Percentiles rank a stretch among this genome's conserved stretches.
Evolutionary conservation across 30 jellyfish, hydroid and myxozoan genomes (phyloP).

Genomic region (Aurelia coerulea): DNA sequence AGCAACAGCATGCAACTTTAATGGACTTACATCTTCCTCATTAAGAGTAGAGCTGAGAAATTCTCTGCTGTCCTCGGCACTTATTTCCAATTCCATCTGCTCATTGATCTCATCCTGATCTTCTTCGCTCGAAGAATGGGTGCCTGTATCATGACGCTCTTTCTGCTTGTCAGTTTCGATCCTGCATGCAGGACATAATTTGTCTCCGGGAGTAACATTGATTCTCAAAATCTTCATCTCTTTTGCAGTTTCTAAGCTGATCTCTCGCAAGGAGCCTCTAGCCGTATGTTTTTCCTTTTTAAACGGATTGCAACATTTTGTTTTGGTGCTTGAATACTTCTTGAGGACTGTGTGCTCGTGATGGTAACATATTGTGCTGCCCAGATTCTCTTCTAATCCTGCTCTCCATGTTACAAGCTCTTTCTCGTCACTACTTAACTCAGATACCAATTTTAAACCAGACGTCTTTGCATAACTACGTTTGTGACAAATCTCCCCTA

Average conservation of each 20-base stretch:
- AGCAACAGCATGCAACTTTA: too few species aligned
- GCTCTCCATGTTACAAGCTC: slow-evolving; percentile 29
- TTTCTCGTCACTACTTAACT: not conserved
- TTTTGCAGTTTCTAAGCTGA: slow-evolving; percentile 23
- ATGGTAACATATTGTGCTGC: slow-evolving; percentile 5
- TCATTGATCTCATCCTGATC: slow-evolving; percentile 6
- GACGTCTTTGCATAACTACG: not conserved
- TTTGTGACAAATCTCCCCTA: slow-evolving; percentile 14
- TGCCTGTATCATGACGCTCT: too few species aligned
- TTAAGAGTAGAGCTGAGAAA: too few species aligned
- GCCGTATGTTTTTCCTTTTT: too few species aligned
- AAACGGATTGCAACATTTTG: slow-evolving; percentile 32
- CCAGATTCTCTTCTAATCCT: slow-evolving; percentile 1
- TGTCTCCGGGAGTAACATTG: too few species aligned
- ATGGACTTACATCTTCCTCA: too few species aligned
- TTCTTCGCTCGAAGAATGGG: slow-evolving; percentile 2
- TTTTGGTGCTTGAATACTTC: not conserved
- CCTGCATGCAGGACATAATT: slow-evolving; percentile 32
- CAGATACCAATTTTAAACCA: slow-evolving; percentile 6
- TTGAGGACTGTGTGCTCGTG: slow-evolving; percentile 20
- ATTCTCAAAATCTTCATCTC: too few species aligned
- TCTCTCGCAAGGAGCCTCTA: slow-evolving; percentile 33
- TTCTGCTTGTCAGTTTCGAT: too few species aligned
- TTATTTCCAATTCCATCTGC: not conserved
- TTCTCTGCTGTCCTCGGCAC: too few species aligned